phyloP scores from a whole-genome alignment of 2,113 vertebrate species.

The Notechis scutatus region DNA sequence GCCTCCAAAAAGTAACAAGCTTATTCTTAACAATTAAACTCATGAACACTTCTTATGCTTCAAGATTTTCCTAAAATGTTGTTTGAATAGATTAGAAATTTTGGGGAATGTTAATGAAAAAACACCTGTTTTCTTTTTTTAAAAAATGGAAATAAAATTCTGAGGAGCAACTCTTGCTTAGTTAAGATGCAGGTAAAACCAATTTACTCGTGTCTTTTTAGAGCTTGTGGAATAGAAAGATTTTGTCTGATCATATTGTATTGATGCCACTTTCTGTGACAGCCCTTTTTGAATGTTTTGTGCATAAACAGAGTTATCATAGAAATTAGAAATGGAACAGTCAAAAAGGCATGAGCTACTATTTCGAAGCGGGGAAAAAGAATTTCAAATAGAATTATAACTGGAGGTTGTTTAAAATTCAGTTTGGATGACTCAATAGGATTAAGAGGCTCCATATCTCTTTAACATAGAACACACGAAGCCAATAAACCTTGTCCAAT shows the following conservation, averaged over 20 bases:
- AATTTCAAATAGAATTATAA: neutral
- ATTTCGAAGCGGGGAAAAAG: neutral
- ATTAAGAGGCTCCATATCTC: neutral
- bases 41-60: neutral
- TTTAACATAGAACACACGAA: neutral
- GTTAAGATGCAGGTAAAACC: neutral
- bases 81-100: neutral
- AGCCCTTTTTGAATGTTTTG: conserved; percentile 2
- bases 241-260: conserved; percentile 7
- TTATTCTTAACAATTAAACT: neutral
- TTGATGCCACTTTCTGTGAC: neutral
- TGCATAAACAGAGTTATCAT: conserved; percentile 3
- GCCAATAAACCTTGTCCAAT: neutral
- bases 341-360: neutral
- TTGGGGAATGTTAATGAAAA: too few species aligned
- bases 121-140: neutral
- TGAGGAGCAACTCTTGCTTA: neutral
- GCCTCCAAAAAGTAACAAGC: neutral
- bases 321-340: conserved; percentile 5
- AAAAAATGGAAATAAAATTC: neutral
- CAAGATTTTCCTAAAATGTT: neutral
- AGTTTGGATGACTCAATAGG: neutral
- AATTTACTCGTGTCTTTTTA: neutral
- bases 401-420: neutral
- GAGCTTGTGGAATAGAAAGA: neutral